Base-by-base conservation (phyloP, 2,888 invertebrate species). In the Paralinhomoeus sp. region DNA sequence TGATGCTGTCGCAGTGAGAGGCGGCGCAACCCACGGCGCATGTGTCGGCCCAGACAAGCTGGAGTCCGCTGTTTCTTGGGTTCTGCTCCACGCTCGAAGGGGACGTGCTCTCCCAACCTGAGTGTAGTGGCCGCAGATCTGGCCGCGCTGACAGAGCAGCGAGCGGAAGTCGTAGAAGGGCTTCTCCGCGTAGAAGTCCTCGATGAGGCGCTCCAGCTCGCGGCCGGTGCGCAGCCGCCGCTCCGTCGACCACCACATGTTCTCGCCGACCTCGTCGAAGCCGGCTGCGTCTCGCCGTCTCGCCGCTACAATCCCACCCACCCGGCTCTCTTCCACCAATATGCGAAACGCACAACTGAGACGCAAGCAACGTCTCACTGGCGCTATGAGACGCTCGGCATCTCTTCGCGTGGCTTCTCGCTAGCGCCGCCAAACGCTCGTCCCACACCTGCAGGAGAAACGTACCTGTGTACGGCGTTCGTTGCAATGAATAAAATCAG, bases 11-110 rank as follows among this genome's bases (percentile, higher is more conserved):
- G 36, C 49, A 49, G 20, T 47, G 40, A 17, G 45, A 36, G n/a
- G 45, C 47, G 13, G 47, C 47, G 35, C 49, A 49, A 12, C 49
- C 49, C n/a, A 49, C 45, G 2, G 49, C 47, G 36, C 49, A 49
- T 1, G 39, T 43, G 12, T 37, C 33, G 9, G 49, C 45, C 49
- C 49, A 49, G 21, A 47, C 49, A 12, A 49, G 41, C 49, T 49
- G 18, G 18, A 45, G 41, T 33, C 27, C 3, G 18, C 7, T 24
- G 7, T n/a, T 40, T 12, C 9, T 36, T 17, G 20, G n/a, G 9
- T 36, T 36, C 27, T 9, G 27, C 5, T 12, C 20, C 36, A 36
- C 36, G 5, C 17, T 12, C 36, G 3, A 5, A 44, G 27, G 5
- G 27, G 12, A 27, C 17, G 18, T 41, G 34, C 5, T 41, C 18